These are phyloP conservation scores for Margarornis squamiger DNA, from an alignment of 2,797 vertebrate genomes.

Conservation along the genomic window DNA sequence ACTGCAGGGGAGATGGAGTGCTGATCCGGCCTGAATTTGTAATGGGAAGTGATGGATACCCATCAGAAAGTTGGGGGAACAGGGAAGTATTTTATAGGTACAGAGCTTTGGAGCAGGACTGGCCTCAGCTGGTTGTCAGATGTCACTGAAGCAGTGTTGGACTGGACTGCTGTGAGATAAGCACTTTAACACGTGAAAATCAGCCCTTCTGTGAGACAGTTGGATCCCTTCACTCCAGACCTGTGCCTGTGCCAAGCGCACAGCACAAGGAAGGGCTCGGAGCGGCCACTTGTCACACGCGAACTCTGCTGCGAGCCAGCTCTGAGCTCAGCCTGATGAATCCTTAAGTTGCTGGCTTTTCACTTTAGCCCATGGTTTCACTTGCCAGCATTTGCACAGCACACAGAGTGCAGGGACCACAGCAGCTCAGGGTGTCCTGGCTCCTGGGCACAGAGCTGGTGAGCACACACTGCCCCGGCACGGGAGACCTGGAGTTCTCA, in stretches of 20 bases:
- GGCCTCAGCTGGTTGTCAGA: background rate
- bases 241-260: background rate
- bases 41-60: background rate
- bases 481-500: background rate
- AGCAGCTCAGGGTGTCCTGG: rapidly evolving
- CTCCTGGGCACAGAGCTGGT: background rate
- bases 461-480: background rate
- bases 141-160: background rate
- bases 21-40: slow-evolving; percentile 3
- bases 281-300: background rate
- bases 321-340: background rate
- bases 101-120: background rate
- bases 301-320: background rate
- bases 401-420: background rate
- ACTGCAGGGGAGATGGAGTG: background rate
- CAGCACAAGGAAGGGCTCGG: background rate
- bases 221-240: background rate
- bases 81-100: background rate
- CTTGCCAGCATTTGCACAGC: background rate
- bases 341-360: background rate
- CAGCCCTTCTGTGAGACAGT: background rate
- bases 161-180: background rate
- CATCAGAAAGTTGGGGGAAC: rapidly evolving
- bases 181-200: background rate
- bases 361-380: background rate